phyloP scores from a whole-genome alignment of 2,888 invertebrate genomes.

The Bellardia pandia region DNA sequence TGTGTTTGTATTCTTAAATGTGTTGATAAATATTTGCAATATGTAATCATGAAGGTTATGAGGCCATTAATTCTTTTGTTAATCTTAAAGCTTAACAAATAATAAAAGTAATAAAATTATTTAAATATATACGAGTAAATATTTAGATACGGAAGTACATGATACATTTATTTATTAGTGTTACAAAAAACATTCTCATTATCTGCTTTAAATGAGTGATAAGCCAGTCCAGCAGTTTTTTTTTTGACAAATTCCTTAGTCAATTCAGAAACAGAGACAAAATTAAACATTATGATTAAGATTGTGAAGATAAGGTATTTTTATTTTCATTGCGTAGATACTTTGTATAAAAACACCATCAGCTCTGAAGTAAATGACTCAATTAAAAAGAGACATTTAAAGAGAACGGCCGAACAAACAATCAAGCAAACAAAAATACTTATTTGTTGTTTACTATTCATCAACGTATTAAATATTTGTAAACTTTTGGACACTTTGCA shows the following conservation, averaged over 20 bases:
- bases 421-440: neutral
- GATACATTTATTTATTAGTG: neutral
- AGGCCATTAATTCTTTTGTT: neutral
- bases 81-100: neutral
- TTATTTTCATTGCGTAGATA: neutral
- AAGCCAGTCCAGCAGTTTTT: neutral
- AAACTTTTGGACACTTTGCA: neutral
- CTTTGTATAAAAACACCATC: slow-evolving; percentile 13
- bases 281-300: neutral
- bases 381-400: slow-evolving; percentile 34
- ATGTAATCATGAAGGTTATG: slow-evolving; percentile 40
- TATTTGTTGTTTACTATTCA: neutral
- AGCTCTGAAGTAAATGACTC: neutral
- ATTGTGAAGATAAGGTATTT: slow-evolving; percentile 57
- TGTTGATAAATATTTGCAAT: neutral
- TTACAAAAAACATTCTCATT: neutral
- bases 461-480: neutral
- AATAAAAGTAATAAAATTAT: slow-evolving; percentile 15
- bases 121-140: slow-evolving; percentile 23
- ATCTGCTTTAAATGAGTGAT: neutral
- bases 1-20: neutral
- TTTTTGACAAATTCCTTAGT: neutral
- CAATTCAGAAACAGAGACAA: neutral
- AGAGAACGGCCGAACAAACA: neutral
- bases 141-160: slow-evolving; percentile 46